Conservation (phyloP, 2,888 invertebrate species). For the Ligdia adustata region DNA sequence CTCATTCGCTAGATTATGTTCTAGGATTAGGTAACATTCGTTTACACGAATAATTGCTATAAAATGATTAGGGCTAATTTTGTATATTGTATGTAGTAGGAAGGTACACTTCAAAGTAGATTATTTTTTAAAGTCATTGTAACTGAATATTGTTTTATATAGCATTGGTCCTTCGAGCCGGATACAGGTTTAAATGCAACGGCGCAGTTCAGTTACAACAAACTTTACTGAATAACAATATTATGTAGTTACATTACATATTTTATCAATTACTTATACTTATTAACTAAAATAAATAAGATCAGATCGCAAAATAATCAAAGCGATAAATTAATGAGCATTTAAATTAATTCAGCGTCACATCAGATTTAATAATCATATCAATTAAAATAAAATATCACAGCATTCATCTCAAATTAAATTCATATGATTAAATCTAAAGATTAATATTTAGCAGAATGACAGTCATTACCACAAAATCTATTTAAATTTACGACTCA, state of each 20-base stretch:
- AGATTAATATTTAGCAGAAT: conserved; percentile 1
- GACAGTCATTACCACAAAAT: conserved; percentile 1
- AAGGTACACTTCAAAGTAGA: conserved; percentile 27
- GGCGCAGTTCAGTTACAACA: conserved; percentile 14
- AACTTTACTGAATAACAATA: conserved; percentile 1
- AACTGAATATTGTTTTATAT: conserved; percentile 6
- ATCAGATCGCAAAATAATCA: conserved; percentile 18
- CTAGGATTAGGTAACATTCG: conserved; percentile 64
- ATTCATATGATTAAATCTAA: conserved; percentile 7
- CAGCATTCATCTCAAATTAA: conserved; percentile 35
- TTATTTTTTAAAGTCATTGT: conserved; percentile 10
- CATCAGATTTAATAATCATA: conserved; percentile 17
- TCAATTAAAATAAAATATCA: conserved; percentile 42
- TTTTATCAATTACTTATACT: conserved; percentile 10
- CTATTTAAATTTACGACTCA: no score
- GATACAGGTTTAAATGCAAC: conserved; percentile 6
- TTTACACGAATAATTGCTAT: conserved; percentile 45
- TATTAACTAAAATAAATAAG: conserved; percentile 23
- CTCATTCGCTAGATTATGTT: conserved; percentile 49
- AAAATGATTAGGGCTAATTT: conserved; percentile 41
- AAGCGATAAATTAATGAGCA: conserved; percentile 23
- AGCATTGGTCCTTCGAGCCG: conserved; percentile 24
- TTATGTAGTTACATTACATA: conserved; percentile 5
- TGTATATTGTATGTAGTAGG: conserved; percentile 19
- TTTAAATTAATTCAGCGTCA: conserved; percentile 11